These are phyloP conservation scores for Graphium colonna DNA, from an alignment of 2,888 invertebrate genomes.

Conservation along the genomic window DNA sequence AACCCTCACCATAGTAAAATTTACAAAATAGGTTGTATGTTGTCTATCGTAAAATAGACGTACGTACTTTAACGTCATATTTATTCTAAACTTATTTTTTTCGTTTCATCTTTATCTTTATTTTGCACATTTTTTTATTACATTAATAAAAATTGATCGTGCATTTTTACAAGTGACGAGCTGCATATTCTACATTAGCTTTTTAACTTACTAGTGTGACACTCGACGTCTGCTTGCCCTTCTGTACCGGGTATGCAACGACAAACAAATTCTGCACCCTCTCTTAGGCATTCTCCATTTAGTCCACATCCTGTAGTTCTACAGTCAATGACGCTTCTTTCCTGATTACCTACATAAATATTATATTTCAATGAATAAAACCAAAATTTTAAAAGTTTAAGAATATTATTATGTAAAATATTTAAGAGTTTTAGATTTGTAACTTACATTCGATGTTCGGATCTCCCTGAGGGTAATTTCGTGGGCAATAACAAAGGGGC, in stretches of 20 bases:
- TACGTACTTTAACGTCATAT: background rate
- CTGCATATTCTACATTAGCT: conserved; percentile 23
- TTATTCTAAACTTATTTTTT: background rate
- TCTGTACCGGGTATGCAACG: conserved; percentile 87
- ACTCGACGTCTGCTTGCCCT: conserved; percentile 86
- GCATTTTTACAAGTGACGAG: conserved; percentile 74
- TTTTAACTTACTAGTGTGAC: conserved; percentile 77
- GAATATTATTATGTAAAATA: background rate
- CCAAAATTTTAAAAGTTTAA: too few species aligned
- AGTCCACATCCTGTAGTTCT: conserved; percentile 91
- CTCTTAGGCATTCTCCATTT: conserved; percentile 92
- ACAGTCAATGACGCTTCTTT: conserved; percentile 85
- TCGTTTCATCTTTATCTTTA: background rate
- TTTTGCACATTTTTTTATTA: background rate
- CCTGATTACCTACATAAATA: conserved; percentile 74
- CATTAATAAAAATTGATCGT: conserved; percentile 42
- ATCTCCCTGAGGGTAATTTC: conserved; percentile 90
- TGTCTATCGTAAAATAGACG: background rate
- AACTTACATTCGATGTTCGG: conserved; percentile 91
- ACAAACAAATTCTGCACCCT: conserved; percentile 91
- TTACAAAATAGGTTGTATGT: conserved; percentile 8
- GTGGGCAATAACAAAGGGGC: conserved; percentile 91
- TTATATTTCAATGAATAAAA: too few species aligned
- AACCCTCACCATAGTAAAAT: conserved; percentile 14
- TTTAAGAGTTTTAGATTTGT: too few species aligned